Base-by-base conservation (phyloP, 2,797 vertebrate genomes). In the Crenichthys baileyi region DNA sequence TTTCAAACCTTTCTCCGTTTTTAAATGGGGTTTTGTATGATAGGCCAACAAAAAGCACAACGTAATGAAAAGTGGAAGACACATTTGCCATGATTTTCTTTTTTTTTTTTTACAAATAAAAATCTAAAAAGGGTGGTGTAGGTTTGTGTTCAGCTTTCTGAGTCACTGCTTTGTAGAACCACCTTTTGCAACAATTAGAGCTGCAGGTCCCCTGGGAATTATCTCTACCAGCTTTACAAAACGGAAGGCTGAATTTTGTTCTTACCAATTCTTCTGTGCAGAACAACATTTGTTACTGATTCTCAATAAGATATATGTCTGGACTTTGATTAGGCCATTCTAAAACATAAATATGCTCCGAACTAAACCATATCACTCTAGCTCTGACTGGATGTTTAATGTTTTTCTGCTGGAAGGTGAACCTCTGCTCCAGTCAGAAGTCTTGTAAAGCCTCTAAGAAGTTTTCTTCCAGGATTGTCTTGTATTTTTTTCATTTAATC, bases 211-310 rank as follows among this genome's bases (percentile, higher is more conserved):
- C 26, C 26, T 46, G n/a, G 67, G 31, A 65, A 46, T 26, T 26
- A 46, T 70, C 44, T 48, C 67, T 46, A 26, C 46, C 67, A 29
- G 67, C 67, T 70, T 26, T 44, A 70, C 67, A 48, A 12, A 70
- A 70, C 67, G 9, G 7, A 48, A 24, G 15, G 48, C 7, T 16
- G 41, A 70, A 16, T 16, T 48, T 61, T 56, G 29, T 15, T 31
- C 31, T 63, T 31, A 15, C 29, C 7, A 36, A 20, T 36, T 63
- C 60, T 63, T 31, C 56, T 53, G 51, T 58, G 24, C 7, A 58
- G n/a, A 58, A 11, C 55, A n/a, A 2, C 2, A 56, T 58, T 56
- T 55, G 7, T 7, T 24, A 58, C 11, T 58, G 24, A 58, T 26
- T 58, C n/a, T 31, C 5, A 29, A 61, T 15, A 9, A 60, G 58